Evolutionary conservation across 2,113 vertebrate species (phyloP).

Genomic region (Microtus richardsoni): DNA sequence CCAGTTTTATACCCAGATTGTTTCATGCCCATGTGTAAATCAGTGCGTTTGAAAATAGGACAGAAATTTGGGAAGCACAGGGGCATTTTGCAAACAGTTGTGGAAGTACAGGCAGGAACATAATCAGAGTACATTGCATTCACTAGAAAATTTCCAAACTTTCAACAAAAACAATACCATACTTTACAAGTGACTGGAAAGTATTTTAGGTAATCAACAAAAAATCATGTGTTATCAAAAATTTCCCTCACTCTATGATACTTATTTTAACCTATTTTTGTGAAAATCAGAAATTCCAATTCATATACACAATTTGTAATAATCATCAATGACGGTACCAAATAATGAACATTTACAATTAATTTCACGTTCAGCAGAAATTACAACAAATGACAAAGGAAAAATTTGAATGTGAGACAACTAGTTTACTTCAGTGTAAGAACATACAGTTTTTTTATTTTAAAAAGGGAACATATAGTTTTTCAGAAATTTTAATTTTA

Average conservation of each 20-base stretch:
- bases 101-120: neutral
- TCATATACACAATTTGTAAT: neutral
- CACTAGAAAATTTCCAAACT: neutral
- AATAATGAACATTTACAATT: neutral
- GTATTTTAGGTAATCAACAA: neutral
- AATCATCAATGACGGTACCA: neutral
- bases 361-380: neutral
- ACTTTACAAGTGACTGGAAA: neutral
- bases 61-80: neutral
- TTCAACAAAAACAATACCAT: neutral
- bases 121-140: neutral
- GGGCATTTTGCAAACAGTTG: neutral
- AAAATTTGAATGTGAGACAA: neutral
- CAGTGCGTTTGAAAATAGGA: neutral
- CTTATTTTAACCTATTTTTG: neutral
- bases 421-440: neutral
- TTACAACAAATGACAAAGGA: neutral
- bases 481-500: neutral
- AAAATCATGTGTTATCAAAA: neutral
- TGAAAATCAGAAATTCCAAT: neutral
- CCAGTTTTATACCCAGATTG: too few relatives aligned
- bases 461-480: neutral
- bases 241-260: neutral
- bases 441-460: neutral
- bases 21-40: too few relatives aligned